Conservation (phyloP, 2,888 invertebrate genomes). For the Parnassius apollo region DNA sequence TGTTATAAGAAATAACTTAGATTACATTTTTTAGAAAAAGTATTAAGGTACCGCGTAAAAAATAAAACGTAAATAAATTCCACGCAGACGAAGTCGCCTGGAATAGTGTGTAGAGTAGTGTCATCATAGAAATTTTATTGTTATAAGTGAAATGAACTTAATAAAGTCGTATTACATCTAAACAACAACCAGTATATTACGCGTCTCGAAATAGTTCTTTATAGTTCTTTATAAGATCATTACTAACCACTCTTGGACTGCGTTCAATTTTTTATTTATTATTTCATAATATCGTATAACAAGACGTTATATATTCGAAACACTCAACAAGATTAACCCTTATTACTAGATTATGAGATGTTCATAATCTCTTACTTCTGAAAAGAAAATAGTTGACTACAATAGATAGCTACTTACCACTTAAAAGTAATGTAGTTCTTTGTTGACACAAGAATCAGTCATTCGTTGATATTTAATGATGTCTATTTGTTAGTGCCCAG, state of each 20-base stretch:
- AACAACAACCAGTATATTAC: constrained; percentile 18
- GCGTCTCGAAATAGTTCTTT: constrained; percentile 16
- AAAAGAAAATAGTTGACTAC: background rate
- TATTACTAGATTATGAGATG: constrained; percentile 9
- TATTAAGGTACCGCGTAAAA: no score
- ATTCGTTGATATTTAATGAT: constrained; percentile 63
- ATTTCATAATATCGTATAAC: constrained; percentile 10
- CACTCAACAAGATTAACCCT: constrained; percentile 21
- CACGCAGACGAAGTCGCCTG: no score
- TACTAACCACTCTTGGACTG: constrained; percentile 24
- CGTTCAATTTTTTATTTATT: constrained; percentile 24
- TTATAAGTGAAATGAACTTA: constrained; percentile 7
- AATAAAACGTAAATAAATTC: no score
- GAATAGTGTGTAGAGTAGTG: background rate
- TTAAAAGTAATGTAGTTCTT: constrained; percentile 40
- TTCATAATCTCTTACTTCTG: background rate
- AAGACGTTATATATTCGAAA: constrained; percentile 23
- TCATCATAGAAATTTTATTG: constrained; percentile 7
- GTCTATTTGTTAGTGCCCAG: constrained; percentile 69
- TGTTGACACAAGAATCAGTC: constrained; percentile 62
- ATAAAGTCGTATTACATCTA: constrained; percentile 10
- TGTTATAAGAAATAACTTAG: no score
- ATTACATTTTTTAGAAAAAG: no score
- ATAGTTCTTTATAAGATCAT: constrained; percentile 13
- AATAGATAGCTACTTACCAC: constrained; percentile 34